Base-by-base conservation (phyloP, 2,888 invertebrate genomes). In the Aphidoletes aphidimyza region DNA sequence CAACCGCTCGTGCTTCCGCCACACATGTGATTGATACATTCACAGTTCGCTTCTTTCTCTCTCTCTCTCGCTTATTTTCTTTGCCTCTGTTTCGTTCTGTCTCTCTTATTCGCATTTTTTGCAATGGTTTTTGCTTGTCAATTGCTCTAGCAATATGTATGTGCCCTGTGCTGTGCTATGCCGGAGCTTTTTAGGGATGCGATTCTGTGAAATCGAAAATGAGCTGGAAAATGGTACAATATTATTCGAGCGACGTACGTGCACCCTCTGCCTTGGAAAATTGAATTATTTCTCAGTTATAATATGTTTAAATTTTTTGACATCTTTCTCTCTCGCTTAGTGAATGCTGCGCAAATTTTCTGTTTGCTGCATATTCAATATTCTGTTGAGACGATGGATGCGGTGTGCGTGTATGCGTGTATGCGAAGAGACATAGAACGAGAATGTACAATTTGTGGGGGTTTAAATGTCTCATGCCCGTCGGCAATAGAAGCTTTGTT, bases 261-360 rank as follows among this genome's bases (percentile, higher is more conserved):
- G 69, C 26, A 30, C 69, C 26, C 69, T 69, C 69, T 69, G 26
- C 69, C 69, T n/a, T 39, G 39, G 22, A 81, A 81, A 81, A 81
- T 81, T 37, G 39, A 81, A 81, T 81, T 81, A 81, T 81, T 81
- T 81, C 39, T 81, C 36, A 81, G 39, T 81, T 39, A 81, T 81
- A 39, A 81, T 37, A 81, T 81, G 81, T 81, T 81, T 81, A 81
- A 81, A 37, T 81, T 81, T 81, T 69, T 69, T 69, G 69, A 69
- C 69, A 69, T 69, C 69, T 69, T 69, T 69, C n/a, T n/a, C n/a
- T n/a, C n/a, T 54, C 69, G 69, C 30, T 69, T 69, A 69, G 69
- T 69, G 69, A 69, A 30, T 30, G 69, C 69, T 30, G 34, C 69
- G n/a, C n/a, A n/a, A 69, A 69, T 69, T 69, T 69, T 30, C 5